Conservation (phyloP, 1,140 invertebrate genomes). For the Pissodes strobi region DNA sequence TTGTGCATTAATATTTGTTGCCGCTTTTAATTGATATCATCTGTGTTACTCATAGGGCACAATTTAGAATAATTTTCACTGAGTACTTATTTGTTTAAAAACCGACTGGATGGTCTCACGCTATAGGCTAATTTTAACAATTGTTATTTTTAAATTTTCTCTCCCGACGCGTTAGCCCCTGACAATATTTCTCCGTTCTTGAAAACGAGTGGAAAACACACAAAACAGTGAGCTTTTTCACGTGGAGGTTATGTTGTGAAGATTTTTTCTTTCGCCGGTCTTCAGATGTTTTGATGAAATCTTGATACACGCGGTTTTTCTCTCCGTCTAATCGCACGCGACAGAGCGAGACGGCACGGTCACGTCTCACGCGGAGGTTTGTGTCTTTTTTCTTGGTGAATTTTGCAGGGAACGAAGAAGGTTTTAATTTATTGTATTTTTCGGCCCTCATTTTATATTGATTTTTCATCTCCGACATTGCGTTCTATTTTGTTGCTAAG, state of each 20-base stretch:
- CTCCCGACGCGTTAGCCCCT: slow-evolving; percentile 19
- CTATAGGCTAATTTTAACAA: slow-evolving; percentile 29
- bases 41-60: slow-evolving; percentile 11
- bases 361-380: slow-evolving; percentile 30
- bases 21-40: slow-evolving; percentile 2
- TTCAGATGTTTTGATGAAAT: slow-evolving; percentile 35
- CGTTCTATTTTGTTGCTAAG: slow-evolving; percentile 21
- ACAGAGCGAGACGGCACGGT: slow-evolving; percentile 27
- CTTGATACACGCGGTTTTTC: slow-evolving; percentile 30
- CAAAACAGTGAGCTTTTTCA: slow-evolving; percentile 15
- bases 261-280: slow-evolving; percentile 41
- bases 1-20: slow-evolving; percentile 37
- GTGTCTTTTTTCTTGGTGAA: slow-evolving; percentile 21
- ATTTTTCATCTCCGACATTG: slow-evolving; percentile 14
- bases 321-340: slow-evolving; percentile 11
- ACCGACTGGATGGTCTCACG: neutral
- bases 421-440: slow-evolving; percentile 15
- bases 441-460: slow-evolving; percentile 26
- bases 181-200: slow-evolving; percentile 11
- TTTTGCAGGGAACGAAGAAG: slow-evolving; percentile 6
- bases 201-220: slow-evolving; percentile 11
- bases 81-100: slow-evolving; percentile 32
- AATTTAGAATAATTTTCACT: slow-evolving; percentile 25
- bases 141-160: slow-evolving; percentile 32
- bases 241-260: slow-evolving; percentile 46